phyloP scores from a whole-genome alignment of 2,797 vertebrate species.

The Acrossocheilus wenchowensis region DNA sequence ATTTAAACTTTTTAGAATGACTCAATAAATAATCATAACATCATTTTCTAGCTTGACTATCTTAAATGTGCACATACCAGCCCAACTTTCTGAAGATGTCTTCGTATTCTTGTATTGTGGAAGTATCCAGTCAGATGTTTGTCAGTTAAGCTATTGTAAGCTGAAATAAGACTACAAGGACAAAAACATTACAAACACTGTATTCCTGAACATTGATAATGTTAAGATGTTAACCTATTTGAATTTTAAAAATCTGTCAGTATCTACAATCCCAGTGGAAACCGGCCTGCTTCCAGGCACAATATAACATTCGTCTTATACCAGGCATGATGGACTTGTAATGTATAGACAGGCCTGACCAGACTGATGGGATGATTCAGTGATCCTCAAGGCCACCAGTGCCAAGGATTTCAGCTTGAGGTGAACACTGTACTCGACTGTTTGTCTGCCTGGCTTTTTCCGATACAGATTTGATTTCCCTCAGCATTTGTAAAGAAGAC shows the following conservation, averaged over 20 bases:
- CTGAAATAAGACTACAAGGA: slow-evolving; percentile 79
- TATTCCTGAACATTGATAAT: not conserved
- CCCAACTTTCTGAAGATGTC: slow-evolving; percentile 89
- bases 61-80: slow-evolving; percentile 80
- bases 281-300: not conserved
- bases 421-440: slow-evolving; percentile 51
- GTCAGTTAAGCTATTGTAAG: slow-evolving; percentile 95
- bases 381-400: slow-evolving; percentile 12
- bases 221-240: not conserved
- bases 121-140: slow-evolving; percentile 93
- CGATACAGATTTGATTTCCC: slow-evolving; percentile 74
- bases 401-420: slow-evolving; percentile 28
- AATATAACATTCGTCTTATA: not conserved
- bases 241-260: not conserved
- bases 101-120: slow-evolving; percentile 88
- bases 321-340: not conserved
- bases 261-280: not conserved
- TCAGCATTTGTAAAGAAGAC: slow-evolving; percentile 70
- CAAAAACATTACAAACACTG: not conserved
- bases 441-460: slow-evolving; percentile 63
- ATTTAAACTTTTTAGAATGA: not conserved
- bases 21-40: not conserved
- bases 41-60: not conserved
- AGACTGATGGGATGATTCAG: slow-evolving; percentile 21
- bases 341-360: not conserved